phyloP scores from a whole-genome alignment of 2,797 vertebrate species.

The Alauda arvensis region DNA sequence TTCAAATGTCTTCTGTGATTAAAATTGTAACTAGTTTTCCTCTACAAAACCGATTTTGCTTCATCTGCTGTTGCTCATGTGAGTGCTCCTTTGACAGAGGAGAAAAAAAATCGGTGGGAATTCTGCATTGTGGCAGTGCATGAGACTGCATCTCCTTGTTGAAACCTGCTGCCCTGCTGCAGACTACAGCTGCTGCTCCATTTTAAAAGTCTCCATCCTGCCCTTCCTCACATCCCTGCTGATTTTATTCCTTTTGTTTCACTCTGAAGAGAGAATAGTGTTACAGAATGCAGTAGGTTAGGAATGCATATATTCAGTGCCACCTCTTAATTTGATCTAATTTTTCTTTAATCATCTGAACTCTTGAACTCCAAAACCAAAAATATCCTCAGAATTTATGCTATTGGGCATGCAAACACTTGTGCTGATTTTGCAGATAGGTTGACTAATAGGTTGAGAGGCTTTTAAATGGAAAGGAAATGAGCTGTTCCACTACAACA shows the following conservation, averaged over 20 bases:
- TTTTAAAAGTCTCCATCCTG: background rate
- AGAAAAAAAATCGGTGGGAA: background rate
- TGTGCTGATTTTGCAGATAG: background rate
- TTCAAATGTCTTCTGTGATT: background rate
- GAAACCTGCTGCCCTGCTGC: background rate
- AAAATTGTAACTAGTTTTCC: conserved; percentile 12
- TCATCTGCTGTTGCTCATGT: background rate
- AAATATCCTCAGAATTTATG: background rate
- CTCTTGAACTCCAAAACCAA: background rate
- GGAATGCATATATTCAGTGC: background rate
- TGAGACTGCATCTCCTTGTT: background rate
- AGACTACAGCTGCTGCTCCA: background rate
- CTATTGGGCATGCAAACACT: background rate
- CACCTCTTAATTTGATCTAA: background rate
- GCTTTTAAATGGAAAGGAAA: background rate
- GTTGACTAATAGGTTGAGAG: background rate
- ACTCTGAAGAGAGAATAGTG: background rate
- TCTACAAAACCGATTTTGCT: conserved; percentile 1
- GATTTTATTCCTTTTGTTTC: background rate
- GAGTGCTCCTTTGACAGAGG: background rate
- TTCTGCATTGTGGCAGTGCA: background rate
- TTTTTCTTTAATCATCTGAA: background rate
- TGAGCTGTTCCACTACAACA: background rate
- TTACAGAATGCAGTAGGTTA: background rate
- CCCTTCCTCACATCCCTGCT: background rate